Evolutionary conservation across 2,888 invertebrate genomes (phyloP), one percentile per base, ranked within the genome.

Genomic region (Augochlorella aurata): DNA sequence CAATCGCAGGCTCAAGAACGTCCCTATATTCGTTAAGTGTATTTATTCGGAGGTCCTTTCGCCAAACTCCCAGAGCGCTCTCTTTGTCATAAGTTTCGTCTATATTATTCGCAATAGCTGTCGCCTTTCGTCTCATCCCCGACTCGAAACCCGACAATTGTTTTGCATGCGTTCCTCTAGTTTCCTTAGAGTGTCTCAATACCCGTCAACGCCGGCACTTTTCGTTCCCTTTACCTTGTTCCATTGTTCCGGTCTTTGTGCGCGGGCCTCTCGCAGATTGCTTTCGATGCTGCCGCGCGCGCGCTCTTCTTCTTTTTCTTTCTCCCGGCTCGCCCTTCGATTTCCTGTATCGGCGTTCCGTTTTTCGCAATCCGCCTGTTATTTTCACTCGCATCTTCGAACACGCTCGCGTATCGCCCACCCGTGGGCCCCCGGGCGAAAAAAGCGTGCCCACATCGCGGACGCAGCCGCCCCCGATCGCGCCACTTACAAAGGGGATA

Each of bases 211-310:
- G 70, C 29, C 49, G 18, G 10, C 52, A 70, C 81, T 68, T 81
- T 79, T 49, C 74, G 66, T 67, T 71, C 66, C 38, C 74, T 81
- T 71, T 79, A 74, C 81, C 80, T 74, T 67, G 71, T 81, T 74
- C 74, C 80, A 81, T 81, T 81, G 81, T 80, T 74, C 75, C 61
- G 80, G 47, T 63, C 71, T 81, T 79, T 81, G 80, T 79, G 74
- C 67, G 16, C 29, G 70, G 66, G 81, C 61, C 80, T 67, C 74
- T 74, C 74, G 16, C 44, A 80, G 81, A 81, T 81, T 79, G 80
- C 80, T 74, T 81, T 81, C 81, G 79, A 67, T 58, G 74, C 65
- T 9, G 24, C 58, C 76, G 14, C 44, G n/a, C 29, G 61, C 21
- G 10, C 58, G 5, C 44, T 66, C 66, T 50, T 47, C 18, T 9